Conservation (phyloP, 2,113 vertebrate species). For the Neolamprologus variostigma region DNA sequence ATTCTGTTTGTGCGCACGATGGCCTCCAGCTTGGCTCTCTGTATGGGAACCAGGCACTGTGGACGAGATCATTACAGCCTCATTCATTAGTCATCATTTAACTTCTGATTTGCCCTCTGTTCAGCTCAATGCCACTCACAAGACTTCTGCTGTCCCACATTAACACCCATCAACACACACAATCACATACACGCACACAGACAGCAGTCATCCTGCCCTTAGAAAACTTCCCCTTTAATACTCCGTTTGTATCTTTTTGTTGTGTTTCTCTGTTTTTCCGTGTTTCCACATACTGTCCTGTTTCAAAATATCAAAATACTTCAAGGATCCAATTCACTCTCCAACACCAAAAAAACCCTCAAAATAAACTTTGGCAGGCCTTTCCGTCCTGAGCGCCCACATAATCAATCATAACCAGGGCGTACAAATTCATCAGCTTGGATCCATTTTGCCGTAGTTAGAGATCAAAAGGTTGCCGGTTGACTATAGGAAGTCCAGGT, state of each 20-base stretch:
- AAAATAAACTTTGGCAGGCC: conserved; percentile 59
- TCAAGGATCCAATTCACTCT: neutral
- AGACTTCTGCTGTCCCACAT: neutral
- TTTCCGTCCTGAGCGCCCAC: conserved; percentile 42
- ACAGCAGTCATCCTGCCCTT: neutral
- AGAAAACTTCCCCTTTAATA: neutral
- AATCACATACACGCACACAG: neutral
- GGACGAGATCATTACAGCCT: conserved; percentile 63
- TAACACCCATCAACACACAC: neutral
- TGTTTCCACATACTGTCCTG: neutral
- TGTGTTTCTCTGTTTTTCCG: neutral
- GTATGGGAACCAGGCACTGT: conserved; percentile 65
- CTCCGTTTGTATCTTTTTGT: neutral
- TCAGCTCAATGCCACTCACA: conserved; percentile 8
- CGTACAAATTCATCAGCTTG: conserved; percentile 68
- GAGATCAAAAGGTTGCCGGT: conserved; percentile 69
- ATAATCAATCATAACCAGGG: conserved; percentile 68
- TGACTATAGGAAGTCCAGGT: conserved; percentile 80
- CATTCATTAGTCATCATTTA: conserved; percentile 76
- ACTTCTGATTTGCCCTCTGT: conserved; percentile 72
- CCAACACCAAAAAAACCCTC: neutral
- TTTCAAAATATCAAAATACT: neutral
- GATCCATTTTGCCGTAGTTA: conserved; percentile 69
- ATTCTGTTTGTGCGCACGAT: neutral
- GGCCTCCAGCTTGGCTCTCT: conserved; percentile 20